phyloP scores from a whole-genome alignment of 2,113 vertebrate genomes.

The Campylomormyrus numenius region DNA sequence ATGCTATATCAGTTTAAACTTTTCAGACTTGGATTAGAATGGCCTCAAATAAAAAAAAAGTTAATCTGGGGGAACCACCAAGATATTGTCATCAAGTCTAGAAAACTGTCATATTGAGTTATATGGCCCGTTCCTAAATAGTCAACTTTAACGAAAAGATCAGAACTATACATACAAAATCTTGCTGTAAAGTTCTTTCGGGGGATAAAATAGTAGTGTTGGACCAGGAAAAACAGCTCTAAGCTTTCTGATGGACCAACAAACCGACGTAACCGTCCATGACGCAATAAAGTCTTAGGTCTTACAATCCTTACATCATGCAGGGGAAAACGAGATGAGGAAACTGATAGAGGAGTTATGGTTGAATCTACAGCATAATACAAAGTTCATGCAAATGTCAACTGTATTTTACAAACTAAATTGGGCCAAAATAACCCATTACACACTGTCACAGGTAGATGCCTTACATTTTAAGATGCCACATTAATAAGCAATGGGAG shows the following conservation, averaged over 20 bases:
- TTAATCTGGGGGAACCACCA: background rate
- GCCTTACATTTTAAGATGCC: background rate
- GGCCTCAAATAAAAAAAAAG: background rate
- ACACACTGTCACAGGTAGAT: background rate
- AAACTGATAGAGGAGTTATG: background rate
- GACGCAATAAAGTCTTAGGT: constrained; percentile 14
- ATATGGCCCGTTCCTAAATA: background rate
- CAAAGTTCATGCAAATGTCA: background rate
- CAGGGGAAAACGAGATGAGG: background rate
- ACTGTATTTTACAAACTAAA: background rate
- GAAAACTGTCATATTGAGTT: background rate
- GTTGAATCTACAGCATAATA: background rate
- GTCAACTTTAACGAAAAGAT: background rate
- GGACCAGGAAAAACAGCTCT: background rate
- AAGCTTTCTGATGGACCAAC: background rate
- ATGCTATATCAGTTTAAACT: background rate
- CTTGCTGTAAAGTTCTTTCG: background rate
- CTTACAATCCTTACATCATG: constrained; percentile 18
- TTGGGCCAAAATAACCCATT: background rate
- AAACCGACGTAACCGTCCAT: background rate
- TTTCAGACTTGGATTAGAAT: background rate
- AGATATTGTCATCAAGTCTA: background rate
- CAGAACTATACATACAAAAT: background rate
- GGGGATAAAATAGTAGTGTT: background rate
- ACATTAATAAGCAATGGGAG: background rate